Evolutionary conservation across 2,797 vertebrate species (phyloP), one percentile per base, ranked within the genome.

Genomic region (Hephaestus fuliginosus): DNA sequence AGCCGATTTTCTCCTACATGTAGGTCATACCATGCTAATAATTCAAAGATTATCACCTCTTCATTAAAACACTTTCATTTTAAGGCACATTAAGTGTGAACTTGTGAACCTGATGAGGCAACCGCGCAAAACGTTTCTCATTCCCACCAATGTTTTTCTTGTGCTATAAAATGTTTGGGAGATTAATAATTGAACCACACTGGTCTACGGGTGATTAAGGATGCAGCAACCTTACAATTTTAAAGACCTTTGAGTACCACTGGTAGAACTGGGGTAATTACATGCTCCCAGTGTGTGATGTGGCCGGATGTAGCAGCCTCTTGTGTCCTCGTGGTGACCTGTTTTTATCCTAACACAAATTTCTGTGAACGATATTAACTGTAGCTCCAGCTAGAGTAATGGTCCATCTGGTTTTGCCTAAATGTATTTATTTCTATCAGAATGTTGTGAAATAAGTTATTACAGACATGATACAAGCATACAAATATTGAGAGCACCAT

Each of bases 151-250:
- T 70, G 60, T 65, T 76, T 46, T 63, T n/a, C 56, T 39, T 25
- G 64, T n/a, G 30, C 58, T 71, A 80, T 80, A 61, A 85, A 74
- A 71, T 57, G 43, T 77, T 67, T 33, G 69, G 53, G 20, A 75
- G 62, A 83, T 81, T 53, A 71, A 83, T 69, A 64, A 82, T 78
- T 81, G 15, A 81, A 77, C 52, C 61, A 25, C 28, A 18, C 53
- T 66, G 58, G 71, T 67, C 20, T 58, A 33, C 30, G 74, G 36
- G 30, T 66, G 56, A 78, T 78, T 75, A 63, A 71, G 39, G 33
- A 78, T 63, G 66, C 71, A 68, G 64, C 58, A 70, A 55, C 28
- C 18, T 18, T 43, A 49, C 57, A 65, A 75, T 78, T 68, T 51
- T 72, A 70, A 76, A 53, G 66, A 76, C 49, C 20, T 65, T n/a